These are phyloP conservation scores for Aleiodes testaceus DNA, from an alignment of 2,888 invertebrate genomes.

Conservation along the genomic window DNA sequence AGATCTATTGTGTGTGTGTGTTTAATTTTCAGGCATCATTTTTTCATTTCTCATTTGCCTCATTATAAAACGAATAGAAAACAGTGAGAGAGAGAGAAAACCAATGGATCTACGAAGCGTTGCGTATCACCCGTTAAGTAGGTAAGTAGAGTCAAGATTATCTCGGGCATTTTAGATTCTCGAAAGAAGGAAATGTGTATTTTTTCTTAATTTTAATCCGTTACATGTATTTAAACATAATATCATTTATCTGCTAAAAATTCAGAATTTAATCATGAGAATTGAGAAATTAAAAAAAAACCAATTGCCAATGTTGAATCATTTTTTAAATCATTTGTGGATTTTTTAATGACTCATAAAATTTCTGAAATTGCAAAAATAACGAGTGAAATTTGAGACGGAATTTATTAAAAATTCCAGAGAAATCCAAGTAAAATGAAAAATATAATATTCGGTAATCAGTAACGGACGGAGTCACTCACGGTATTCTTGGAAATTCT, in stretches of 20 bases:
- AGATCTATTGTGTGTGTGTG: constrained; percentile 17
- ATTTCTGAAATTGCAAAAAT: no score
- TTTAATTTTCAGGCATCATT: constrained; percentile 22
- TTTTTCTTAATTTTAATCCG: constrained; percentile 22
- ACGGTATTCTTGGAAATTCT: constrained; percentile 37
- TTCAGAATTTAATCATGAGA: not conserved
- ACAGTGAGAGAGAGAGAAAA: constrained; percentile 17
- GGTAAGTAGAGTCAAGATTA: constrained; percentile 61
- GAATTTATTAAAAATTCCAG: not conserved
- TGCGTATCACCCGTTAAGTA: constrained; percentile 59
- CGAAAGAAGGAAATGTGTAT: constrained; percentile 45
- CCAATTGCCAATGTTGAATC: not conserved
- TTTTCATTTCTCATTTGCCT: constrained; percentile 1
- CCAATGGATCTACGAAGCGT: constrained; percentile 48
- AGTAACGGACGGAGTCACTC: constrained; percentile 31
- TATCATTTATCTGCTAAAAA: not conserved
- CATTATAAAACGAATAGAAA: constrained; percentile 26
- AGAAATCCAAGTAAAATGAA: not conserved
- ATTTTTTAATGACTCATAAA: no score
- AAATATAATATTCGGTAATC: constrained; percentile 38
- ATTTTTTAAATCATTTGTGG: no score
- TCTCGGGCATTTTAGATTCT: constrained; percentile 56
- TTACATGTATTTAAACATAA: not conserved
- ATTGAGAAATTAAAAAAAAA: not conserved
- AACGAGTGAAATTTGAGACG: no score